Evolutionary conservation across 2,888 invertebrate species (phyloP).

Genomic region (Synergus japonicus): DNA sequence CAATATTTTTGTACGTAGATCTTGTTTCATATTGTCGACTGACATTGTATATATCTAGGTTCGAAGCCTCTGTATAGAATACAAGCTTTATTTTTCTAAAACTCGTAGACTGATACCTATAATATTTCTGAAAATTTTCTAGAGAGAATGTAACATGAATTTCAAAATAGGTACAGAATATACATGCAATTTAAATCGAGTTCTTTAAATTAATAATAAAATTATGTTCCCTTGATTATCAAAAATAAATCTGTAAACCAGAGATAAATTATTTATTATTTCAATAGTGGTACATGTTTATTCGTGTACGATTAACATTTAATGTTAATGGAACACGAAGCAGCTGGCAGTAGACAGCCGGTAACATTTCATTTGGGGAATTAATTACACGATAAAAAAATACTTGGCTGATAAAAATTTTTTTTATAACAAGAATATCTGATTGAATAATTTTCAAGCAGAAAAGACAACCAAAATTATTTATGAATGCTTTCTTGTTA

Average conservation of each 20-base stretch:
- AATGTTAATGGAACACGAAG: constrained; percentile 33
- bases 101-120: constrained; percentile 23
- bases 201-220: not conserved
- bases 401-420: not conserved
- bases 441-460: constrained; percentile 4
- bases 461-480: not conserved
- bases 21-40: not conserved
- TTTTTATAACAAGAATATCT: constrained; percentile 4
- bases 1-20: not conserved
- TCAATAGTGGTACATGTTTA: constrained; percentile 32
- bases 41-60: constrained; percentile 13
- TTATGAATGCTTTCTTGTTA: not conserved
- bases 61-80: not conserved
- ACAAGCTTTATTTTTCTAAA: constrained; percentile 5
- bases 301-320: constrained; percentile 35
- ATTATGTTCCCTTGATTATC: not conserved
- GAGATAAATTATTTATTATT: constrained; percentile 41
- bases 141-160: constrained; percentile 6
- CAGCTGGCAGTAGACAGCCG: constrained; percentile 28
- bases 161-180: not conserved
- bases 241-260: constrained; percentile 33
- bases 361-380: constrained; percentile 17
- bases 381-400: constrained; percentile 25
- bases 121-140: constrained; percentile 21
- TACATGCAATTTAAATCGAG: not conserved